Evolutionary conservation across 2,888 invertebrate species (phyloP), one percentile per base, ranked within the genome.

Genomic region (Galerucella pusilla): DNA sequence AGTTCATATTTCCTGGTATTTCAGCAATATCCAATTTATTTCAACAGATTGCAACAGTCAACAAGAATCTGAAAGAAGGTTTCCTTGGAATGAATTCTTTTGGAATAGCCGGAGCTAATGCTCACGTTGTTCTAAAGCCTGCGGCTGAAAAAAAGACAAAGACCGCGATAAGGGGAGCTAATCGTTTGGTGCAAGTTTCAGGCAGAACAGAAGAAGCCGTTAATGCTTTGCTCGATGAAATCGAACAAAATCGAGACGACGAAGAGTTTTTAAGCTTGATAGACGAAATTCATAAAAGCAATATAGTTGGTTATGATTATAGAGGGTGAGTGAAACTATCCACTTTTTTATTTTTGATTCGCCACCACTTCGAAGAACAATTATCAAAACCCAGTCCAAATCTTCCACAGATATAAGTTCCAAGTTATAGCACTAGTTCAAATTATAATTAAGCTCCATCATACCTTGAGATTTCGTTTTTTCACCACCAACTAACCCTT

Each of bases 121-220:
- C 88, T 20, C 90, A 90, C 82, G 87, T 88, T 25, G 83, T 90
- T 49, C 82, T 90, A 45, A 84, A 86, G 77, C 88, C 89, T 64
- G 85, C 87, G 78, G 77, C 76, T 4, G 86, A 85, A 74, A 42
- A 3, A 25, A 65, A 61, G 54, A 25, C 12, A 3, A 71, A 6
- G 74, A n/a, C 1, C 5, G 1, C 0, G 11, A 20, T 76, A 79
- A 60, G 71, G 85, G 49, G 87, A 12, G 85, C 11, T 16, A 61
- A 74, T 42, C 74, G 90, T 73, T 82, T 91, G 60, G 87, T 90
- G 60, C 83, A 87, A 35, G 88, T 87, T 74, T 88, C 90, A 54
- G 91, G 91, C 11, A 91, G 97, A 83, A 96, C 96, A 2, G 92
- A 93, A 85, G 92, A 91, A 68, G 94, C 94, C 12, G 93, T 93